phyloP scores from a whole-genome alignment of 2,888 invertebrate genomes.

The Tanytarsus gracilentus region DNA sequence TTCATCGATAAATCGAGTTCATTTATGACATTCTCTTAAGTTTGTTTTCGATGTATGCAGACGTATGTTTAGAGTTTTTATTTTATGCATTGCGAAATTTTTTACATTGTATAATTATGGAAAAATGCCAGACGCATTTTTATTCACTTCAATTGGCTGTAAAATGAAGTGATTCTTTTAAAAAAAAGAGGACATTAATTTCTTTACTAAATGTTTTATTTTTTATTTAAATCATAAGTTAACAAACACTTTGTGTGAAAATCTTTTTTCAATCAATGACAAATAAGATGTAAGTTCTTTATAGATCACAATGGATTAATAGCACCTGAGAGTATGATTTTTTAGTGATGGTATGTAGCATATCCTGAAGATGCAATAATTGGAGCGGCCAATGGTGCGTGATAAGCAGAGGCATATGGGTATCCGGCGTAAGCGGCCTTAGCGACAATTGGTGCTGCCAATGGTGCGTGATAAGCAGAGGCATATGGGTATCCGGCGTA shows the following conservation, averaged over 20 bases:
- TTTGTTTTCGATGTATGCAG: too few species aligned
- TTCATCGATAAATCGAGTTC: too few species aligned
- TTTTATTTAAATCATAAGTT: background rate
- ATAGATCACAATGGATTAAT: background rate
- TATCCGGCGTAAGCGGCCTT: background rate
- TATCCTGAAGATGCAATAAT: too few species aligned
- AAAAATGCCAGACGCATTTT: too few species aligned
- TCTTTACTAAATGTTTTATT: background rate
- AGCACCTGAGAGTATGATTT: slow-evolving; percentile 1
- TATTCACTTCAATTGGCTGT: background rate
- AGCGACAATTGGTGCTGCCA: background rate
- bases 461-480: background rate
- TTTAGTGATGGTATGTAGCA: slow-evolving; percentile 24
- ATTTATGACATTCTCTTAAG: too few species aligned
- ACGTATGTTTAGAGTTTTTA: too few species aligned
- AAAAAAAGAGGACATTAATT: background rate
- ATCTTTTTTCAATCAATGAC: background rate
- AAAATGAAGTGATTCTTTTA: background rate
- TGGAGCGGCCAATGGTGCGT: too few species aligned
- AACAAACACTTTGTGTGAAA: slow-evolving; percentile 7
- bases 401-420: background rate
- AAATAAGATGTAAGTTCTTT: background rate
- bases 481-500: background rate
- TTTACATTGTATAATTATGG: too few species aligned
- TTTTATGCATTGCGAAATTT: too few species aligned